Conservation (phyloP, 2,113 vertebrate species). For the Chelonoidis abingdonii region DNA sequence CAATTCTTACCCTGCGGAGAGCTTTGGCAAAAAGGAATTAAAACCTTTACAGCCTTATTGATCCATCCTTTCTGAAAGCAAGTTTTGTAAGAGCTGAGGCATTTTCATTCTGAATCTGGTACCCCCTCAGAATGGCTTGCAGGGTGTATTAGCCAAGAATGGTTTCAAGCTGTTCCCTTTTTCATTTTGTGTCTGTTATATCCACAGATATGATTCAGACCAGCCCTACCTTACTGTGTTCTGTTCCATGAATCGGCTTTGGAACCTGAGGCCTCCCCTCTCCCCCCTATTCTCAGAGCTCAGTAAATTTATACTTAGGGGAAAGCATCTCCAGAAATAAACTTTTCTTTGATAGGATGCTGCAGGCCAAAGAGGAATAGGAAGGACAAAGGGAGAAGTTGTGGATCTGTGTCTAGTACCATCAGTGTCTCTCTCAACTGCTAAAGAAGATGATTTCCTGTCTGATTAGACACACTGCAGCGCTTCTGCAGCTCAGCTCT, state of each 20-base stretch:
- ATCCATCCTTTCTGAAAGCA: background rate
- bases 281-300: background rate
- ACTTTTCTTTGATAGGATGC: background rate
- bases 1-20: background rate
- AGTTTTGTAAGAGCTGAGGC: background rate
- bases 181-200: background rate
- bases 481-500: slow-evolving; percentile 73
- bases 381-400: background rate
- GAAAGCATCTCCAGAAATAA: slow-evolving; percentile 9
- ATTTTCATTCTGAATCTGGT: background rate
- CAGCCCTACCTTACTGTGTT: background rate
- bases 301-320: background rate
- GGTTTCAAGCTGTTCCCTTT: slow-evolving; percentile 33
- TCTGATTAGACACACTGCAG: slow-evolving; percentile 78
- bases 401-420: background rate
- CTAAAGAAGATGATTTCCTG: slow-evolving; percentile 67
- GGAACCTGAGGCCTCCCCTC: background rate
- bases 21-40: background rate
- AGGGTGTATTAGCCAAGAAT: background rate
- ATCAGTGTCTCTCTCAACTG: slow-evolving; percentile 43
- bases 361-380: background rate
- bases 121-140: slow-evolving; percentile 19
- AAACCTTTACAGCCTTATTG: background rate
- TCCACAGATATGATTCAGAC: slow-evolving; percentile 1
- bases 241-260: background rate